Conservation (phyloP, 2,888 invertebrate species). For the Callosobruchus maculatus region DNA sequence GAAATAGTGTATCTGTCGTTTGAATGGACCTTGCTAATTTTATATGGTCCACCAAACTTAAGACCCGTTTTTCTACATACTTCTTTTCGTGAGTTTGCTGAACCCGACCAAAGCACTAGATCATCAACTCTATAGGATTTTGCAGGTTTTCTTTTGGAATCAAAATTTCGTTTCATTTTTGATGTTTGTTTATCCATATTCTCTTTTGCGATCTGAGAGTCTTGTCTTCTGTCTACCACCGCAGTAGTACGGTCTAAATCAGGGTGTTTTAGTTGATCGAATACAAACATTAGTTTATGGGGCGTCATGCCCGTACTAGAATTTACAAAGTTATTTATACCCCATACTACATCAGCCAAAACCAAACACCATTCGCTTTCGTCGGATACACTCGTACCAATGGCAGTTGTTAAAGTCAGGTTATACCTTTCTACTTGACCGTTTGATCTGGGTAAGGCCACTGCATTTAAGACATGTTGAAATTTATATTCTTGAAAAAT, state of each 20-base stretch:
- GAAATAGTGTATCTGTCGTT: not conserved
- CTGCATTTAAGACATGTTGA: slow-evolving; percentile 12
- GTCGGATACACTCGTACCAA: slow-evolving; percentile 10
- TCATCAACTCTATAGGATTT: not conserved
- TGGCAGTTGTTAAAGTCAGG: not conserved
- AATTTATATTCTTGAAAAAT: no score
- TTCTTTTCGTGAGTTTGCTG: not conserved
- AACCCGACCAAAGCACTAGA: not conserved
- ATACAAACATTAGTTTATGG: not conserved
- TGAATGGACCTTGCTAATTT: not conserved
- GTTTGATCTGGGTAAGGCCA: slow-evolving; percentile 10
- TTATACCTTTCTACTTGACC: slow-evolving; percentile 20
- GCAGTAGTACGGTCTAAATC: not conserved
- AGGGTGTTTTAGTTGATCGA: no score
- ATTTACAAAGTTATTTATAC: slow-evolving; percentile 1
- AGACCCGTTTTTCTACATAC: not conserved
- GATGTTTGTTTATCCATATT: not conserved
- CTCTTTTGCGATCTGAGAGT: not conserved
- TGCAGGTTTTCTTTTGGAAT: not conserved
- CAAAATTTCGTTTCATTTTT: not conserved
- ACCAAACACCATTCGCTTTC: slow-evolving; percentile 8
- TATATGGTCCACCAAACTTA: not conserved
- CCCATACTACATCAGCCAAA: no score
- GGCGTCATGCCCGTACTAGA: not conserved
- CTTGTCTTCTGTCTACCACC: not conserved